These are phyloP conservation scores for Lithophane leautieri DNA, from an alignment of 2,888 invertebrate genomes.

Conservation along the genomic window DNA sequence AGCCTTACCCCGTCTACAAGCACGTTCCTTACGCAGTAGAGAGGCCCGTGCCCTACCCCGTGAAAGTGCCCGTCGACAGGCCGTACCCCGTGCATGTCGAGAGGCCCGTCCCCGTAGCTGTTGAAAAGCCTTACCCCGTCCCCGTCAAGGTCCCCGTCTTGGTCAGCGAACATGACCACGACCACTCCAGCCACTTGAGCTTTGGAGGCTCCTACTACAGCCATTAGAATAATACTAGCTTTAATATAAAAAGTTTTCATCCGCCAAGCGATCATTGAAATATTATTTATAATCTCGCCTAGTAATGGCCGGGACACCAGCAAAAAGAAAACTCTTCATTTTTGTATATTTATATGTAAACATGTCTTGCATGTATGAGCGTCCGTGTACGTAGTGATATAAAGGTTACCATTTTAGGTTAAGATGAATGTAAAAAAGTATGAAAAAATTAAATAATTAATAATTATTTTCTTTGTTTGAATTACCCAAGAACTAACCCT, in stretches of 20 bases:
- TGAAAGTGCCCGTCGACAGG: conserved; percentile 92
- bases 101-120: conserved; percentile 84
- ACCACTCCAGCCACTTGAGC: conserved; percentile 72
- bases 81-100: conserved; percentile 91
- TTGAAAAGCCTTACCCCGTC: conserved; percentile 90
- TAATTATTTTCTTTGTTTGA: conserved; percentile 72
- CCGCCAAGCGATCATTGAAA: conserved; percentile 74
- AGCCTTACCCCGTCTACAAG: conserved; percentile 92
- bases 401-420: conserved; percentile 88
- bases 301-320: conserved; percentile 86
- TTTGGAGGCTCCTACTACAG: conserved; percentile 80
- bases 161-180: conserved; percentile 71
- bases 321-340: conserved; percentile 82
- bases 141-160: conserved; percentile 89
- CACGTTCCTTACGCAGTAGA: conserved; percentile 91
- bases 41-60: conserved; percentile 91
- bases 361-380: conserved; percentile 85
- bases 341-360: conserved; percentile 85
- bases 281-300: conserved; percentile 84
- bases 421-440: conserved; percentile 87
- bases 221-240: conserved; percentile 82
- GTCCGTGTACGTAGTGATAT: conserved; percentile 88
- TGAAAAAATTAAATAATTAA: conserved; percentile 79
- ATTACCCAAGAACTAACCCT: conserved; percentile 41
- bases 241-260: conserved; percentile 77